Percentiles rank a stretch among this genome's conserved stretches.
Evolutionary conservation across 1,140 invertebrate species (phyloP).

Genomic region (Zelostemma sp.): DNA sequence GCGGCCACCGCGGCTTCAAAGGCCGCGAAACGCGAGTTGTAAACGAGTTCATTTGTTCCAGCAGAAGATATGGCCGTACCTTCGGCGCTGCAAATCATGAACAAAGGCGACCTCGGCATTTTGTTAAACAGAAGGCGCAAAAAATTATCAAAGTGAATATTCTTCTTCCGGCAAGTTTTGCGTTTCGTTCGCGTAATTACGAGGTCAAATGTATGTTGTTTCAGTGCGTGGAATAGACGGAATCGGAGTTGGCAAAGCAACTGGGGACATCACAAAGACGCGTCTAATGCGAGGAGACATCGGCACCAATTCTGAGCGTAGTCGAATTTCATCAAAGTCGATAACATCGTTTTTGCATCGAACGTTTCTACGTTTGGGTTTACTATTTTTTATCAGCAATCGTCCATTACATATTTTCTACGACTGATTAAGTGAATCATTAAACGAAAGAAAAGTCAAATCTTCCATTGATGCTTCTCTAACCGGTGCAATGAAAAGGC

Average conservation of each 20-base stretch:
- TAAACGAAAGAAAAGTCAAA: neutral
- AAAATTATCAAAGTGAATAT: conserved; percentile 65
- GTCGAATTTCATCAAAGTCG: no score
- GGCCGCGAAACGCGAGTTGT: neutral
- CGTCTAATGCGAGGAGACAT: conserved; percentile 52
- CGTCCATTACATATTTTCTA: neutral
- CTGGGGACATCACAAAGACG: conserved; percentile 59
- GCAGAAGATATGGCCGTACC: conserved; percentile 62
- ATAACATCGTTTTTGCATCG: no score
- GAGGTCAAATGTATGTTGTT: conserved; percentile 13
- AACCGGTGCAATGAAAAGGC: no score
- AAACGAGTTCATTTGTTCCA: conserved; percentile 20
- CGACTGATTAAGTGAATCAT: neutral
- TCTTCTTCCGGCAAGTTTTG: conserved; percentile 9
- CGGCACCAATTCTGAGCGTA: conserved; percentile 53
- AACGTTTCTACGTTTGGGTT: conserved; percentile 13
- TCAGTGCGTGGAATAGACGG: conserved; percentile 60
- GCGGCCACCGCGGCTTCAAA: neutral
- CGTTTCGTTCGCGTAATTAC: no score
- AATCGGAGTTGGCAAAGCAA: conserved; percentile 63
- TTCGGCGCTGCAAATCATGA: conserved; percentile 67
- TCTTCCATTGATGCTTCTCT: neutral
- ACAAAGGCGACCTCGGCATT: conserved; percentile 60
- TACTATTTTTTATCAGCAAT: neutral
- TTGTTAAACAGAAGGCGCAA: conserved; percentile 63